Percentiles rank a stretch among this genome's conserved stretches.
Evolutionary conservation across 2,888 invertebrate genomes (phyloP).

Genomic region (Parnassius orleans): DNA sequence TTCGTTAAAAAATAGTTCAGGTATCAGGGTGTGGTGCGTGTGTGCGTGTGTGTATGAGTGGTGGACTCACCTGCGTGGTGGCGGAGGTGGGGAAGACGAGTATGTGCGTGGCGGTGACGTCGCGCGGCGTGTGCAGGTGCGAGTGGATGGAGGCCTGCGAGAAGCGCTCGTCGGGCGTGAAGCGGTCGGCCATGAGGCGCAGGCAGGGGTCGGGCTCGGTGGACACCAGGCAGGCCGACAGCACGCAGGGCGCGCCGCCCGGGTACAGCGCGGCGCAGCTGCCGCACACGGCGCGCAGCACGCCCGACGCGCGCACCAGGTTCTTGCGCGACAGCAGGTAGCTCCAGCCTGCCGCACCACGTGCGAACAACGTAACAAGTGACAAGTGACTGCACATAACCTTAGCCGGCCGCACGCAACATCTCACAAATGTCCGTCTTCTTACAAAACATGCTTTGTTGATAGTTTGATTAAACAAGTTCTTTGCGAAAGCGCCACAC

Average conservation of each 20-base stretch:
- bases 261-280: constrained; percentile 93
- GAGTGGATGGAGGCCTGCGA: constrained; percentile 93
- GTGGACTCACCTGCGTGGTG: constrained; percentile 87
- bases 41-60: no score
- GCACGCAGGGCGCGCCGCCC: constrained; percentile 92
- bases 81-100: constrained; percentile 99
- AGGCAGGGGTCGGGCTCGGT: constrained; percentile 94
- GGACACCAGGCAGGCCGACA: constrained; percentile 98
- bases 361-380: no score
- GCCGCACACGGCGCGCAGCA: constrained; percentile 94
- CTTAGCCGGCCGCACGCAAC: no score
- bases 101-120: constrained; percentile 98
- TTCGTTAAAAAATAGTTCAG: no score
- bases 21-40: no score
- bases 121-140: constrained; percentile 96
- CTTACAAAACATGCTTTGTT: no score
- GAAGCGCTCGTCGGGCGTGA: constrained; percentile 96
- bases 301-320: constrained; percentile 91
- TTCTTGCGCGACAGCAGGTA: constrained; percentile 95
- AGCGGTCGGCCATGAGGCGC: constrained; percentile 95
- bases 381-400: no score
- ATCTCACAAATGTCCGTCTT: no score
- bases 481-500: no score
- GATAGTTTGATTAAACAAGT: no score
- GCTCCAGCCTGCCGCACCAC: constrained; percentile 87